A percentile compares a stretch with the other conserved stretches of the same genome.
phyloP scores from a whole-genome alignment of 1,140 invertebrate species.

The Heliothis subflexa region DNA sequence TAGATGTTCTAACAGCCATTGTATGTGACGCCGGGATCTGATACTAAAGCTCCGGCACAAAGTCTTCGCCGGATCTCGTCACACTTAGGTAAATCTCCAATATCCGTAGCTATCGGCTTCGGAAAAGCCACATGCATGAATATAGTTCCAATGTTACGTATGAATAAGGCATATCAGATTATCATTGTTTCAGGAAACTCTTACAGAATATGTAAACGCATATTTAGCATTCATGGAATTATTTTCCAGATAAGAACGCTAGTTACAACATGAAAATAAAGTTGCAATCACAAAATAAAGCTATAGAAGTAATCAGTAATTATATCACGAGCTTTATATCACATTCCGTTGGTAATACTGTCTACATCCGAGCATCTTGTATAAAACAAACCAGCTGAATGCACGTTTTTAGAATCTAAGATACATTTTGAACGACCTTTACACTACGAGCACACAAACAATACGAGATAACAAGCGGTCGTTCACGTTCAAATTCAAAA shows the following conservation, averaged over 20 bases:
- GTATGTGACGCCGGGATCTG: constrained; percentile 60
- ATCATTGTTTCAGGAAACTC: constrained; percentile 34
- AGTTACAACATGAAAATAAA: neutral
- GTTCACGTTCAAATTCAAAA: constrained; percentile 61
- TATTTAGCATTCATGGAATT: constrained; percentile 26
- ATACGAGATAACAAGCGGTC: constrained; percentile 59
- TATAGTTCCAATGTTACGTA: constrained; percentile 38
- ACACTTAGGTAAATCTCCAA: constrained; percentile 80
- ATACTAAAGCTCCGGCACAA: constrained; percentile 65
- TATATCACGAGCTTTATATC: no score
- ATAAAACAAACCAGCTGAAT: neutral
- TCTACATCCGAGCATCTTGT: no score
- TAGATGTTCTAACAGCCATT: constrained; percentile 63
- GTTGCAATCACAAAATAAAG: neutral
- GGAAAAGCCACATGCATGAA: constrained; percentile 45
- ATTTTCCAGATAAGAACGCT: neutral
- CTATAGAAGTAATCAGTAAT: no score
- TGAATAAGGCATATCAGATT: constrained; percentile 35
- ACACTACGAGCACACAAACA: constrained; percentile 52
- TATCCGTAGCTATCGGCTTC: constrained; percentile 68
- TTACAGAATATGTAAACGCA: constrained; percentile 25
- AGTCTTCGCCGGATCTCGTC: constrained; percentile 70
- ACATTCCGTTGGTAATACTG: no score
- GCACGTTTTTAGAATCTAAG: neutral
- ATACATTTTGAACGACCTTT: constrained; percentile 48